These are phyloP conservation scores for Mycteria americana DNA, from an alignment of 2,797 vertebrate genomes.

Conservation along the genomic window DNA sequence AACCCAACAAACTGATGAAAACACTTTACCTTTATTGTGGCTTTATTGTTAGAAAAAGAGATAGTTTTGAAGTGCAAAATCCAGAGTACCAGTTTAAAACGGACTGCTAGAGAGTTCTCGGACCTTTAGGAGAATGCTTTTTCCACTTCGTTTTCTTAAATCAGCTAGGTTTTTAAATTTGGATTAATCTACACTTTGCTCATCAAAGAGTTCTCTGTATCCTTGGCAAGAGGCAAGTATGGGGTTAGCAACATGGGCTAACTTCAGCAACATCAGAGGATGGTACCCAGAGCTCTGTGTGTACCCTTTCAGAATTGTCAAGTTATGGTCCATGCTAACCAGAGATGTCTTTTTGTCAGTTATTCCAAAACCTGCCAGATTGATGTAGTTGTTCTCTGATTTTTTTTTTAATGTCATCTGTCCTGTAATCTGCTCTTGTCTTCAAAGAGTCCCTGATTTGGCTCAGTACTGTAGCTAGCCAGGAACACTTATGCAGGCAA, in stretches of 20 bases:
- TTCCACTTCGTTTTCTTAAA: neutral
- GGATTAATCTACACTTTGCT: neutral
- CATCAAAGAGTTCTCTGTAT: neutral
- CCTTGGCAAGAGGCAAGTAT: rapidly evolving
- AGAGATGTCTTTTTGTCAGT: neutral
- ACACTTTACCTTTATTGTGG: neutral
- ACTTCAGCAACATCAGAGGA: rapidly evolving
- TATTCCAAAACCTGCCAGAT: neutral
- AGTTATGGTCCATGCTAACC: neutral
- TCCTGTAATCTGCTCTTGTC: neutral
- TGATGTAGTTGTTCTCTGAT: neutral
- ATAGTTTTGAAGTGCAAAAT: neutral
- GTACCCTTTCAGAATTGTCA: neutral
- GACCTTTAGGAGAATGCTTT: neutral
- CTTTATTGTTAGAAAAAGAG: neutral
- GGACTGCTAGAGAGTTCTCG: neutral
- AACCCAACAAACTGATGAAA: neutral
- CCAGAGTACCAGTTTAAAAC: neutral
- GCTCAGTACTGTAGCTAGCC: neutral
- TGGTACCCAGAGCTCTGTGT: neutral
- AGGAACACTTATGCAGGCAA: neutral
- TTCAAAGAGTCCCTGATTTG: neutral
- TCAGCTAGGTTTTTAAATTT: neutral
- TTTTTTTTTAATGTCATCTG: neutral
- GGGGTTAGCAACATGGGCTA: neutral